phyloP scores from a whole-genome alignment of 2,797 vertebrate species.

The Enteromius thamalakanensis region DNA sequence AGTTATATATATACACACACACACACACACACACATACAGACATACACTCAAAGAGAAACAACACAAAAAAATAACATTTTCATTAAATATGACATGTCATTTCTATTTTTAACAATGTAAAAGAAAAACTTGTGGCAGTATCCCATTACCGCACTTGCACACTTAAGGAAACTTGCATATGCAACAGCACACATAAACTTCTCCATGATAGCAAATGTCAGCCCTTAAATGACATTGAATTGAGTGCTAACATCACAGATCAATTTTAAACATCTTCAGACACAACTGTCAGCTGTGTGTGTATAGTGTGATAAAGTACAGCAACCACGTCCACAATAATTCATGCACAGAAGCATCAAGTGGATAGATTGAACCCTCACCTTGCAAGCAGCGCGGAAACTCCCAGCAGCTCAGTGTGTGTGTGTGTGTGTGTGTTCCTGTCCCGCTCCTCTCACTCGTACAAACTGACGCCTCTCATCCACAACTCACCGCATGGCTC shows the following conservation, averaged over 20 bases:
- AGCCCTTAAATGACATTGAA: conserved; percentile 47
- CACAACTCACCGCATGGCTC: conserved; percentile 74
- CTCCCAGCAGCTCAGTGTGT: conserved; percentile 69
- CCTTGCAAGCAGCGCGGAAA: conserved; percentile 71
- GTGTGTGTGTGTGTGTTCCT: conserved; percentile 65
- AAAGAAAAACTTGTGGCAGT: neutral
- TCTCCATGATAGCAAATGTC: conserved; percentile 58
- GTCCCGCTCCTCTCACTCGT: conserved; percentile 59
- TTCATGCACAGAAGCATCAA: conserved; percentile 55
- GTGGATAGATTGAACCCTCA: conserved; percentile 62
- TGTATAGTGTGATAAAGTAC: conserved; percentile 6
- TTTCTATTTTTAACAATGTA: no score
- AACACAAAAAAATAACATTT: neutral
- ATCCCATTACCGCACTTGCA: conserved; percentile 15
- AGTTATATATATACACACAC: neutral
- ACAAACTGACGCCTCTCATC: conserved; percentile 75
- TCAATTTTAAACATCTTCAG: conserved; percentile 12
- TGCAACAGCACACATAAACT: conserved; percentile 18
- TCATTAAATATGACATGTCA: neutral
- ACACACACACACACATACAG: neutral
- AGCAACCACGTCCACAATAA: conserved; percentile 10
- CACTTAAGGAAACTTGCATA: conserved; percentile 18
- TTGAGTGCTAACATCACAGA: neutral
- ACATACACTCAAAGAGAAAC: neutral
- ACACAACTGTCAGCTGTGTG: conserved; percentile 6